Evolutionary conservation across 2,888 invertebrate genomes (phyloP).

Genomic region (Pammene aurita): DNA sequence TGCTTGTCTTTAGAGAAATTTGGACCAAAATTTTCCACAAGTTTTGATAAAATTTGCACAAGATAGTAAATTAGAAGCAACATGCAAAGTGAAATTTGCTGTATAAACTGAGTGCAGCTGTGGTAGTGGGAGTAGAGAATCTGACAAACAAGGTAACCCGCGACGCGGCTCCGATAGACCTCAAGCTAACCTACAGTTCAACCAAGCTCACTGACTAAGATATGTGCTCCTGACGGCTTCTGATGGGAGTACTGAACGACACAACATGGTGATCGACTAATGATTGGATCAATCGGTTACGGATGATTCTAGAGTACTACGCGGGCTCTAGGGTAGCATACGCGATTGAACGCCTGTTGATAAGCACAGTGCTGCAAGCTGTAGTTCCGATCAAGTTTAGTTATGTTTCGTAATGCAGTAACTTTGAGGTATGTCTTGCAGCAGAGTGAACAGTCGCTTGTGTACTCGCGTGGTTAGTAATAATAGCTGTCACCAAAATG

Average conservation of each 20-base stretch:
- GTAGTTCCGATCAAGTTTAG: conserved; percentile 25
- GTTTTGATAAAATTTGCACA: conserved; percentile 58
- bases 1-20: conserved; percentile 39
- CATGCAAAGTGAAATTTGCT: conserved; percentile 80
- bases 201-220: conserved; percentile 78
- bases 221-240: conserved; percentile 77
- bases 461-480: conserved; percentile 82
- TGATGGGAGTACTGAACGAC: conserved; percentile 73
- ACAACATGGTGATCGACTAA: conserved; percentile 78
- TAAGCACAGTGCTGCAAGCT: conserved; percentile 77
- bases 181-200: conserved; percentile 78
- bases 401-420: conserved; percentile 26
- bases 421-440: conserved; percentile 62
- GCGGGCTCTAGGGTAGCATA: conserved; percentile 80
- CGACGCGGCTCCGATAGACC: conserved; percentile 73
- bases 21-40: conserved; percentile 52
- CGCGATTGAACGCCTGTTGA: conserved; percentile 78
- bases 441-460: conserved; percentile 76
- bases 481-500: conserved; percentile 77
- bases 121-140: conserved; percentile 72
- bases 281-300: conserved; percentile 78
- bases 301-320: conserved; percentile 77
- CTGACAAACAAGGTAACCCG: conserved; percentile 70
- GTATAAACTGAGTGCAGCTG: conserved; percentile 74
- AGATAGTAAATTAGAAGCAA: conserved; percentile 75